Evolutionary conservation across 2,888 invertebrate species (phyloP).

Genomic region (Sipha maydis): DNA sequence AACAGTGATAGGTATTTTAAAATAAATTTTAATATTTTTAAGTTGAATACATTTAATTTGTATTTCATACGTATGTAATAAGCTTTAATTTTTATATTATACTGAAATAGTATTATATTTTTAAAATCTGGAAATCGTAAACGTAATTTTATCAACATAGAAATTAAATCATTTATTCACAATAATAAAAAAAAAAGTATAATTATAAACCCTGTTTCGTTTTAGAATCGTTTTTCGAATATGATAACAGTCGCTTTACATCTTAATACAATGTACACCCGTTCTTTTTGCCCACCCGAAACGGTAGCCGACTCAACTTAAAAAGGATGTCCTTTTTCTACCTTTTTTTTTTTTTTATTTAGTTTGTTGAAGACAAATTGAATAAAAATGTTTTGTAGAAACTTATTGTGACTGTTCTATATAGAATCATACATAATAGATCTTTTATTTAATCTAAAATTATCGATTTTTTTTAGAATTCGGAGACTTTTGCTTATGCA

Average conservation of each 20-base stretch:
- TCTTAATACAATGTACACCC: not conserved
- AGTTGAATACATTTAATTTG: not conserved
- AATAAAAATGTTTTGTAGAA: conserved; percentile 13
- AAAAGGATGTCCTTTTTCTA: conserved; percentile 10
- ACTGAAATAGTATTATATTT: not conserved
- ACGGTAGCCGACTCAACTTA: not conserved
- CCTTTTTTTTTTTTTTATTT: conserved; percentile 37
- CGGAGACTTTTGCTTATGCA: not conserved
- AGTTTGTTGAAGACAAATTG: conserved; percentile 24
- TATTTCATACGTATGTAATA: not conserved
- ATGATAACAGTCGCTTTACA: not conserved
- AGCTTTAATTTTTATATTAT: not conserved
- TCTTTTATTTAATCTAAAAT: conserved; percentile 16
- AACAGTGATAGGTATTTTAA: not conserved
- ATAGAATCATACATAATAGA: not conserved
- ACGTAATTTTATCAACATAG: not conserved
- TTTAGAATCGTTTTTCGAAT: not conserved
- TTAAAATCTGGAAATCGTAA: too few species aligned
- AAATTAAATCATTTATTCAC: not conserved
- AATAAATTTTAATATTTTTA: too few species aligned
- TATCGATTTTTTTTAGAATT: conserved; percentile 2
- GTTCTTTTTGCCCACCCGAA: not conserved
- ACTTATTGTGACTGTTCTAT: conserved; percentile 5
- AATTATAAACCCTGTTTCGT: not conserved
- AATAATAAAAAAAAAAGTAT: not conserved